Base-by-base conservation (phyloP, 1,140 invertebrate genomes). In the Macrotrachela quadricornifera region DNA sequence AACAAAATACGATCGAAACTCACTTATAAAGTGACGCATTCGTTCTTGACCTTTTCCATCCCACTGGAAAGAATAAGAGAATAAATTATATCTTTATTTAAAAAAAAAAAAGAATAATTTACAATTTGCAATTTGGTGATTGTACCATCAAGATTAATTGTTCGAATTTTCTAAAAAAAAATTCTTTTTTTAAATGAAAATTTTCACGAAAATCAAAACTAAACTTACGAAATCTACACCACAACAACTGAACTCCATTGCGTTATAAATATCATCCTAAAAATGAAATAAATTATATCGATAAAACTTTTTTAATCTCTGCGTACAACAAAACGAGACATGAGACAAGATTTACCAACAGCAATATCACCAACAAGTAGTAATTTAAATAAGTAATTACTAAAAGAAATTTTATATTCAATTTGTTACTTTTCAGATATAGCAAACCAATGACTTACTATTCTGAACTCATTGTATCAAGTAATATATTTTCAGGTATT, bases 221-320 rank as follows among this genome's bases (percentile, higher is more conserved):
- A 49, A 51, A 80, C 81, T 82, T 78, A 85, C 83, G 76, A 97
- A 97, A 73, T 99, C 92, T 59, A 99, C 94, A 63, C 94, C 94
- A 75, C 99, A 99, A 58, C 94, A 99, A 73, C 90, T 96, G 71
- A 99, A 99, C 74, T 97, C 99, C 70, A 88, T 95, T 73, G 97
- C 92, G 71, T 91, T 97, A 73, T 96, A 99, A 58, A 91, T 97
- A 70, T 99, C 92, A 78, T 99, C 87, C 80, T 81, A 66, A 55
- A 76, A 56, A 54, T 56, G 18, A 48, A 42, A 21, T 43, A 30
- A 46, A 45, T 21, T 44, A 36, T 57, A 50, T 17, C 36, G 57
- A 39, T 17, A 14, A 38, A 38, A 16, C 45, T 21, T 41, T 36
- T 45, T n/a, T 40, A n/a, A 16, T 18, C 17, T 37, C 14, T 36